Evolutionary conservation across 2,888 invertebrate species (phyloP), one percentile per base, ranked within the genome.

Genomic region (Liopterus haemorrhoidalis): DNA sequence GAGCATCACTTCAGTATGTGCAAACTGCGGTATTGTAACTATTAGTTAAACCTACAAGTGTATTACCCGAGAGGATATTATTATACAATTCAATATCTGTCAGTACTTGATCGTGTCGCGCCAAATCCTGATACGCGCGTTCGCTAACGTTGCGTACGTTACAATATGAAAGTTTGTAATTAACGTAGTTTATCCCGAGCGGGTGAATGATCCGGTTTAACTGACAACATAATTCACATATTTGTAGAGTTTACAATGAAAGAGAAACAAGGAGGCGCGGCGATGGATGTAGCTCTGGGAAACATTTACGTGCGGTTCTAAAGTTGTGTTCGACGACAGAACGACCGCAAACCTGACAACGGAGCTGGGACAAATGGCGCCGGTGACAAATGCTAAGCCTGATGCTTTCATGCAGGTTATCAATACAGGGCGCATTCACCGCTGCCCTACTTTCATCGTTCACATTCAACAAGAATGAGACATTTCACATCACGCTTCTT

Each of bases 221-320:
- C 25, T 39, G 45, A 45, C 45, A 45, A 39, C 32, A 39, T 45
- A 45, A 45, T 45, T 45, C 45, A 39, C 31, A 38, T 45, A 45
- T 45, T 45, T 45, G 45, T 31, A 24, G 15, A 14, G 21, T 14
- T 11, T 25, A 18, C 30, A 28, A 21, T 18, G 41, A 8, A 32
- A 22, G 32, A 15, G 32, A 24, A 41, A 41, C 32, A 41, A 41
- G 35, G 9, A 16, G n/a, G n/a, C n/a, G 8, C 5, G 22, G 22
- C 16, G 22, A 27, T 5, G 25, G 25, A 42, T 35, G 35, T 35
- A 35, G 42, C 19, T 6, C 25, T 27, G 28, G 36, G 32, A 27
- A 45, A 45, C 38, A 39, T 45, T 45, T 45, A 39, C 45, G 38
- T 45, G 45, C 27, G 45, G 45, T 45, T 24, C 25, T 39, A 27